Conservation (phyloP, 2,888 invertebrate species). For the Harpagoxenus sublaevis region DNA sequence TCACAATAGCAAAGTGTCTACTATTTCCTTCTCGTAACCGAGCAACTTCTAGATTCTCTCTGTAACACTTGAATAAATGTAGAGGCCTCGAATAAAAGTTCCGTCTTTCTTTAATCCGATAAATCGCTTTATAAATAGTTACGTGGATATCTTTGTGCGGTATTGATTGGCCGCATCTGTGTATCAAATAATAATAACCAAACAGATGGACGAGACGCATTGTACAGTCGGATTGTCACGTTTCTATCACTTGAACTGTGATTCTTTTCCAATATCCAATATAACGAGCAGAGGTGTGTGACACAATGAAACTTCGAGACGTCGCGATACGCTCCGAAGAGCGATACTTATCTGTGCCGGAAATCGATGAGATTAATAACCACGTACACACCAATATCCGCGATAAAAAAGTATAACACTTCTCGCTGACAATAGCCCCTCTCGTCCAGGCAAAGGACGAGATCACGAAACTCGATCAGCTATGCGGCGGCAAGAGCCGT, state of each 20-base stretch:
- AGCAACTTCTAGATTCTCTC: not conserved
- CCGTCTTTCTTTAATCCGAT: not conserved
- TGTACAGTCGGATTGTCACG: conserved; percentile 6
- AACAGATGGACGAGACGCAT: not conserved
- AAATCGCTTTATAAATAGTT: not conserved
- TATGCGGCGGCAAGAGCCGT: not conserved
- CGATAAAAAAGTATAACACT: conserved; percentile 30
- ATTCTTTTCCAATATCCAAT: conserved; percentile 16
- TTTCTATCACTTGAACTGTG: not conserved
- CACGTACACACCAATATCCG: conserved; percentile 46
- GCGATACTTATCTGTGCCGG: conserved; percentile 38
- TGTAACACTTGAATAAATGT: not conserved
- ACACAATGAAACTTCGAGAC: conserved; percentile 13
- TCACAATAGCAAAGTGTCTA: not conserved
- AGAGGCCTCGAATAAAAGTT: not conserved
- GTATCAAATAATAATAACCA: conserved; percentile 6
- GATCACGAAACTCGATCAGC: conserved; percentile 46
- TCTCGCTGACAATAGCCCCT: conserved; percentile 25
- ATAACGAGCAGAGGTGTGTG: not conserved
- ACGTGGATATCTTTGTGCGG: not conserved
- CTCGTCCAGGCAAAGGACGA: not conserved
- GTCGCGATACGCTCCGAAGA: not conserved
- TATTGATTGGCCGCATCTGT: not conserved
- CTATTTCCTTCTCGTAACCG: not conserved
- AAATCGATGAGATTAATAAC: conserved; percentile 39